Conservation (phyloP, 2,888 invertebrate genomes). For the Capitulum mitella region DNA sequence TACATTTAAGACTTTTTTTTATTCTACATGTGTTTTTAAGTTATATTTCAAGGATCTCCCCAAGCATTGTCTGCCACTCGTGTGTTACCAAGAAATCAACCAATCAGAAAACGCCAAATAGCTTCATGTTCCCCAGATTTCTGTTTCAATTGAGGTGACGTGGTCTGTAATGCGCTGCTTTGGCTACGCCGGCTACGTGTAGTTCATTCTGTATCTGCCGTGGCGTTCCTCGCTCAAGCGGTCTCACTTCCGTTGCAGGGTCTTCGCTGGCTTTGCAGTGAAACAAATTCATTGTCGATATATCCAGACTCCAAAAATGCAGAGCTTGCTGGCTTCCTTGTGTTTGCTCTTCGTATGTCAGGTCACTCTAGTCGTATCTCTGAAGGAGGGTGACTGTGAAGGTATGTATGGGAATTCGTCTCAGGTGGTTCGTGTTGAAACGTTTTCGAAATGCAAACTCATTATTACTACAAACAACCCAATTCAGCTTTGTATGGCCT, state of each 20-base stretch:
- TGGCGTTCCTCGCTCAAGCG: not conserved
- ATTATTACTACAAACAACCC: not conserved
- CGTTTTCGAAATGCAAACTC: not conserved
- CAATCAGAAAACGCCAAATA: slow-evolving; percentile 3
- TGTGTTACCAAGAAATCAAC: not conserved
- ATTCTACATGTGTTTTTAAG: too few species aligned
- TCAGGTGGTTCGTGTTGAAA: not conserved
- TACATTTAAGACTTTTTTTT: too few species aligned
- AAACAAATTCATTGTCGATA: not conserved
- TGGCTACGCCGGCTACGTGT: not conserved
- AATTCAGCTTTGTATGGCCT: too few species aligned
- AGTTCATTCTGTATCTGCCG: not conserved
- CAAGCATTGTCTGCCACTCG: too few species aligned
- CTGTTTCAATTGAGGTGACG: not conserved
- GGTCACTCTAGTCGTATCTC: not conserved
- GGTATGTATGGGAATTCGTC: not conserved
- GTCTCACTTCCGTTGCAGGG: not conserved
- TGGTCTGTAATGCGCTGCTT: not conserved
- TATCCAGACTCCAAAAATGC: not conserved
- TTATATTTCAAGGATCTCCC: too few species aligned
- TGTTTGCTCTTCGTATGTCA: not conserved
- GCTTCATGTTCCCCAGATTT: not conserved
- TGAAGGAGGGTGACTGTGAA: not conserved
- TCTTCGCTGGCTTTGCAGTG: not conserved
- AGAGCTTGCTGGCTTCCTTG: not conserved